Conservation (phyloP, 2,797 vertebrate species). For the Cercopithecus mitis region DNA sequence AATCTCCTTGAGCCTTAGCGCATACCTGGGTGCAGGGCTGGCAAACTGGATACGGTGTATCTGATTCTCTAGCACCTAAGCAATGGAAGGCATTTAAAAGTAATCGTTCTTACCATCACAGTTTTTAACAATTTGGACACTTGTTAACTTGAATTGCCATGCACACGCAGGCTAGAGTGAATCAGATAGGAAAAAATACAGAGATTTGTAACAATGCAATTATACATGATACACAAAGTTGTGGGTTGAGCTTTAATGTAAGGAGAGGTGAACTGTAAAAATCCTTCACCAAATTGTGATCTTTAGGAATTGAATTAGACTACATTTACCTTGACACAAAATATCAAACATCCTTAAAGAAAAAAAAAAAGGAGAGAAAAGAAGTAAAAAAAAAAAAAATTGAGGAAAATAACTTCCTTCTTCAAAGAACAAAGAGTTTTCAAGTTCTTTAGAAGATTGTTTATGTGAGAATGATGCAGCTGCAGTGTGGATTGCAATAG, state of each 20-base stretch:
- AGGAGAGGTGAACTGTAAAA: background rate
- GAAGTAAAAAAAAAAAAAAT: background rate
- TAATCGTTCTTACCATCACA: background rate
- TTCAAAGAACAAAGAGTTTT: slow-evolving; percentile 26
- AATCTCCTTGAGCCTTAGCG: background rate
- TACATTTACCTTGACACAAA: slow-evolving; percentile 39
- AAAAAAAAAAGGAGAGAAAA: background rate
- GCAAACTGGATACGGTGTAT: background rate
- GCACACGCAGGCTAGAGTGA: background rate
- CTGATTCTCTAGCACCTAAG: background rate
- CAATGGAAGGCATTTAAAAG: background rate
- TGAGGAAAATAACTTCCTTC: background rate
- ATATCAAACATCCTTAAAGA: slow-evolving; percentile 11
- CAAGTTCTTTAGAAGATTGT: background rate
- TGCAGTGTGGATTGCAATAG: background rate
- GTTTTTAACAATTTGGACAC: background rate
- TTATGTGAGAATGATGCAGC: background rate
- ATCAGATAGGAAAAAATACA: background rate
- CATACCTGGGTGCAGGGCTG: background rate
- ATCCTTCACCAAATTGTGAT: background rate
- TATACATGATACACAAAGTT: background rate
- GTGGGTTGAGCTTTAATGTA: background rate
- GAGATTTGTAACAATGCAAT: background rate
- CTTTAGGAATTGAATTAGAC: background rate
- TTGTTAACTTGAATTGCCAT: background rate